Evolutionary conservation across 2,797 vertebrate genomes (phyloP).

Genomic region (Gallinago nigripennis): DNA sequence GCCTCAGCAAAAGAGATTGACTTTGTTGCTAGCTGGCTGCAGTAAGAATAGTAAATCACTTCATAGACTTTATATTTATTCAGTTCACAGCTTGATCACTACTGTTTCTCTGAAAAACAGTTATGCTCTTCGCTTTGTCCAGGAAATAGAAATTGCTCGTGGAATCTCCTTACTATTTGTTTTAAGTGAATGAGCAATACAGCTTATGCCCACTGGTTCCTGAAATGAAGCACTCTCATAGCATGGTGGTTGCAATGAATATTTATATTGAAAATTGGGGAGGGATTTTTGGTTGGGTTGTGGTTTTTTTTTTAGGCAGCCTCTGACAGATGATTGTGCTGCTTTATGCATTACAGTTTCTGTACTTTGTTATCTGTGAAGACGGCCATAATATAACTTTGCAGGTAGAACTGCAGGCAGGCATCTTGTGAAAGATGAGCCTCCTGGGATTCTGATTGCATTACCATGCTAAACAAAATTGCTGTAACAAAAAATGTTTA

Average conservation of each 20-base stretch:
- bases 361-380: slow-evolving; percentile 2
- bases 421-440: slow-evolving; percentile 14
- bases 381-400: neutral
- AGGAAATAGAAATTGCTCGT: slow-evolving; percentile 62
- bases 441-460: slow-evolving; percentile 19
- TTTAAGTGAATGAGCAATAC: slow-evolving; percentile 68
- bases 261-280: neutral
- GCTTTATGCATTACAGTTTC: neutral
- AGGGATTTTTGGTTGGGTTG: neutral
- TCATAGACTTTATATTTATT: slow-evolving; percentile 67
- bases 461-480: slow-evolving; percentile 41
- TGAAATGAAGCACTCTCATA: slow-evolving; percentile 36
- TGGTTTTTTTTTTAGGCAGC: neutral
- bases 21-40: slow-evolving; percentile 72
- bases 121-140: slow-evolving; percentile 40
- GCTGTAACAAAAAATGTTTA: slow-evolving; percentile 41
- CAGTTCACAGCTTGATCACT: slow-evolving; percentile 68
- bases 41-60: slow-evolving; percentile 73
- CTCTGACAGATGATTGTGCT: neutral
- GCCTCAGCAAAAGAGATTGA: slow-evolving; percentile 41
- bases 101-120: slow-evolving; percentile 64
- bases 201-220: slow-evolving; percentile 49
- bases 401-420: slow-evolving; percentile 11
- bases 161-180: slow-evolving; percentile 65
- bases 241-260: neutral